A percentile compares a stretch with the other conserved stretches of the same genome.
These are phyloP conservation scores for Metalampra italica DNA, from an alignment of 2,888 invertebrate species.

Conservation along the genomic window DNA sequence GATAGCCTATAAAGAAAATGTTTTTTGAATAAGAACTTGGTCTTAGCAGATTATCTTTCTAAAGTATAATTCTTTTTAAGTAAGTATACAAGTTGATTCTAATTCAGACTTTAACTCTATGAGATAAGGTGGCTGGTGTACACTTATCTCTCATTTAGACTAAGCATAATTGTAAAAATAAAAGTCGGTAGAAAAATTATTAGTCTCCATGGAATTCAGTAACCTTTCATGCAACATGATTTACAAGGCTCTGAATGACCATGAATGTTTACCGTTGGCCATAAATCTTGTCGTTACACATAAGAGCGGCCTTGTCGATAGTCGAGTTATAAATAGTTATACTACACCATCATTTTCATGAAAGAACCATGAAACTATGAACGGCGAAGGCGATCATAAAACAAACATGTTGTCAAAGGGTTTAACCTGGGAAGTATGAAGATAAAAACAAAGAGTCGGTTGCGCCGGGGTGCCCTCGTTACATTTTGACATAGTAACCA, in stretches of 20 bases:
- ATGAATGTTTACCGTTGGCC: slow-evolving; percentile 39
- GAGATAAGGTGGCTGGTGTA: no score
- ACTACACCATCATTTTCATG: slow-evolving; percentile 23
- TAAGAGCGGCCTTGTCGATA: slow-evolving; percentile 40
- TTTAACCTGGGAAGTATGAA: slow-evolving; percentile 13
- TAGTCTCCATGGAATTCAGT: not conserved
- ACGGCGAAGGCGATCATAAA: slow-evolving; percentile 9
- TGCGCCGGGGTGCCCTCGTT: slow-evolving; percentile 39
- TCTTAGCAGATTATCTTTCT: no score
- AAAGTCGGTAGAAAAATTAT: not conserved
- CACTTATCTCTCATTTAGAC: no score
- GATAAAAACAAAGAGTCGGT: slow-evolving; percentile 28
- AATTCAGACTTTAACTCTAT: no score
- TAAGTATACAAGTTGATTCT: no score
- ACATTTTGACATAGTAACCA: slow-evolving; percentile 49
- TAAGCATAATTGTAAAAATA: no score
- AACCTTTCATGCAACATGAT: slow-evolving; percentile 35
- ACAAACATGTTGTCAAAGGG: slow-evolving; percentile 9
- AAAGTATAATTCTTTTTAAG: no score
- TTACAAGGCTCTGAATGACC: slow-evolving; percentile 30
- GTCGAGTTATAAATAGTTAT: slow-evolving; percentile 38
- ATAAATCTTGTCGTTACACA: slow-evolving; percentile 44
- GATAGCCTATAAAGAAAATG: no score
- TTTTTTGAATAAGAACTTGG: no score
- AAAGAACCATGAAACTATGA: slow-evolving; percentile 32